Conservation (phyloP, 2,888 invertebrate genomes). For the Cyclophora albipunctata region DNA sequence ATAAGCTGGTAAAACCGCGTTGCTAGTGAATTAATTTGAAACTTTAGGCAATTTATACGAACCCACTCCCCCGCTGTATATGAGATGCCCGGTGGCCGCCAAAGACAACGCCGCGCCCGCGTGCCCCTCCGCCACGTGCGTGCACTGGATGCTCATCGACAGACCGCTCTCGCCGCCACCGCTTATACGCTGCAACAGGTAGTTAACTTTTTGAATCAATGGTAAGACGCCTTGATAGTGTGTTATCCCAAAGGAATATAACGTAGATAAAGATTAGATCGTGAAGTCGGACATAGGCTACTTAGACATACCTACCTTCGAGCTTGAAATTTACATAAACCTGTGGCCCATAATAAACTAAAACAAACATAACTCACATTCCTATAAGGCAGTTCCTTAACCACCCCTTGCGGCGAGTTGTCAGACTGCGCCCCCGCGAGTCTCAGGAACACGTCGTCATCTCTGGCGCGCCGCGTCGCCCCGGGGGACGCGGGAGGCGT, state of each 20-base stretch:
- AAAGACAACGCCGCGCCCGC: conserved; percentile 88
- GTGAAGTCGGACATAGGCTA: too few relatives aligned
- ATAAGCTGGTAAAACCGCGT: too few relatives aligned
- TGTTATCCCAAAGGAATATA: too few relatives aligned
- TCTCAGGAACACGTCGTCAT: conserved; percentile 86
- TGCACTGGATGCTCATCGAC: conserved; percentile 79
- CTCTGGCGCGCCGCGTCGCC: conserved; percentile 74
- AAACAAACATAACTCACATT: too few relatives aligned
- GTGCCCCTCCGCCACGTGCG: conserved; percentile 89
- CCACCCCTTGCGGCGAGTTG: conserved; percentile 47
- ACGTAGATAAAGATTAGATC: too few relatives aligned
- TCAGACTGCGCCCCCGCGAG: conserved; percentile 78
- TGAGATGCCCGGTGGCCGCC: conserved; percentile 81
- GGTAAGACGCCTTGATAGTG: too few relatives aligned
- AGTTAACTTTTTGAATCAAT: too few relatives aligned
- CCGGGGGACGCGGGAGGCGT: conserved; percentile 76
- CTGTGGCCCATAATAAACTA: too few relatives aligned
- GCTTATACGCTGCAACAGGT: conserved; percentile 23
- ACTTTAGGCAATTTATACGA: conserved; percentile 12
- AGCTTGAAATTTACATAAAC: too few relatives aligned
- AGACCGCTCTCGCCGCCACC: conserved; percentile 31
- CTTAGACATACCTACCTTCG: too few relatives aligned
- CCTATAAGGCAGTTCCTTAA: conserved; percentile 74
- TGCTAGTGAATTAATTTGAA: too few relatives aligned
- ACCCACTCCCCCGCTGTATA: conserved; percentile 93